phyloP scores from a whole-genome alignment of 1,140 invertebrate species.

The Papilio xuthus region DNA sequence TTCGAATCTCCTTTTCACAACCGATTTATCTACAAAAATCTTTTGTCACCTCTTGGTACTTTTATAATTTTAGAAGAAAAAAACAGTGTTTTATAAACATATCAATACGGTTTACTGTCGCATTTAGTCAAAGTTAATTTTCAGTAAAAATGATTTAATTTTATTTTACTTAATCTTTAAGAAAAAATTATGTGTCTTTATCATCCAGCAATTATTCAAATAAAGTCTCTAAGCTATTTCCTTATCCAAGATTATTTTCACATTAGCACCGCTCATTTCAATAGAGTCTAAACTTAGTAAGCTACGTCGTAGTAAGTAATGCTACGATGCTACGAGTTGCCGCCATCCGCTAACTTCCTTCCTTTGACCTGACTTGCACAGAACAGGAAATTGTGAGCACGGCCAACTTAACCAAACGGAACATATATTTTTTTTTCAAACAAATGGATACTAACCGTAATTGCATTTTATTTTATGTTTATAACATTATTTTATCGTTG shows the following conservation, averaged over 20 bases:
- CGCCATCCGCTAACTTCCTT: constrained; percentile 37
- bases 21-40: too few species aligned
- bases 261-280: constrained; percentile 8
- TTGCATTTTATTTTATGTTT: background rate
- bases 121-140: too few species aligned
- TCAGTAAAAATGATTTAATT: background rate
- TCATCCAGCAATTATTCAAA: background rate
- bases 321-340: constrained; percentile 8
- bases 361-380: constrained; percentile 44
- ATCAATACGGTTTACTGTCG: too few species aligned
- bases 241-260: background rate
- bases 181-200: too few species aligned
- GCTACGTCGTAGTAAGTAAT: constrained; percentile 16
- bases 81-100: too few species aligned
- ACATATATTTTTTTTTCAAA: constrained; percentile 39
- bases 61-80: too few species aligned
- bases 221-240: background rate
- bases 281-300: constrained; percentile 14
- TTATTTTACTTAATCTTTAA: background rate
- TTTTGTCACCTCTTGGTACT: too few species aligned
- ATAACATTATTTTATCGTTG: background rate
- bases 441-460: background rate
- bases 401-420: constrained; percentile 42
- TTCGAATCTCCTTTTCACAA: too few species aligned
- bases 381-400: constrained; percentile 40